Base-by-base conservation (phyloP, 2,113 vertebrate species). In the Gopherus flavomarginatus region DNA sequence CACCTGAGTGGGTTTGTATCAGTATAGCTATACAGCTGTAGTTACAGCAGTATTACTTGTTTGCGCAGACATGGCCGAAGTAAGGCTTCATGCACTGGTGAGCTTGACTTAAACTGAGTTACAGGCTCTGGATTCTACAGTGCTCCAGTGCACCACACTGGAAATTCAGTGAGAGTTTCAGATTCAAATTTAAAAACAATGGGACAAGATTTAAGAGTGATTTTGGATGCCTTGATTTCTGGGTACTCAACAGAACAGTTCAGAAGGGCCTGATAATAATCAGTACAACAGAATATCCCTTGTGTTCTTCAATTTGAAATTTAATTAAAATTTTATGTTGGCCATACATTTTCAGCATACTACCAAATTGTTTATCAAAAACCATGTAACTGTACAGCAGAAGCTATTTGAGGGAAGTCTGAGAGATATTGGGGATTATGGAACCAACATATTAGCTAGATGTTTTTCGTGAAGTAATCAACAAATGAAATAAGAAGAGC, bases 401-500 rank as follows among this genome's bases (percentile, higher is more conserved):
- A 82, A 90, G 65, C 29, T 3, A 35, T 21, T 5, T 29, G 11
- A 52, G 2, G 24, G 65, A 72, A 72, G n/a, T n/a, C 21, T 4
- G 6, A 13, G 75, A 80, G 6, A 88, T 6, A 17, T 52, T 26
- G 85, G 59, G 16, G 6, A 85, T 0, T 0, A 0, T 53, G 9
- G 79, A 80, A 52, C 31, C n/a, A 5, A 52, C 29, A 52, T 35
- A 11, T 80, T 29, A 52, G 31, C 11, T 80, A 81, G 79, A n/a
- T 17, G 31, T n/a, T n/a, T 17, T 3, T n/a, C 12, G 3, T 81
- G 31, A 81, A 22, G 42, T 78, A 50, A 88, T 38, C 50, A 49
- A 53, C 0, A 0, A 0, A 12, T 49, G 47, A 11, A 69, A 38
- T 16, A 86, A 11, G 4, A 1, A 80, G 5, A 89, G 11, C 4